Evolutionary conservation across 2,797 vertebrate species (phyloP), one percentile per base, ranked within the genome.

Genomic region (Centroberyx gerrardi): DNA sequence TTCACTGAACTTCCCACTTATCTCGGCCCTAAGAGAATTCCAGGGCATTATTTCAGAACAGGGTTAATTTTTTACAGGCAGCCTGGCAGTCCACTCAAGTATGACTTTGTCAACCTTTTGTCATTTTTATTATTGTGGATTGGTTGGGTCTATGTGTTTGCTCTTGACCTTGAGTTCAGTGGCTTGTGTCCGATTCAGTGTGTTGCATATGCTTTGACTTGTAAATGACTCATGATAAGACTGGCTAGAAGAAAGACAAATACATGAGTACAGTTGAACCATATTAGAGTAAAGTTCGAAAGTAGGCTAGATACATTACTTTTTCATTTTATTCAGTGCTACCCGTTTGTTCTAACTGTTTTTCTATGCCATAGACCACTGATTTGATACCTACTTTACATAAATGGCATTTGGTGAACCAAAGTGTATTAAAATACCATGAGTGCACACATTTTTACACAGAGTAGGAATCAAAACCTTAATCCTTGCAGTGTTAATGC

Each of bases 201-300:
- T n/a, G 68, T 46, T 42, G 18, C 60, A 53, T 74, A 64, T 77
- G 69, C 65, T 87, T 78, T 74, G 66, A 72, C 73, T 76, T 56
- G 63, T 76, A 78, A 78, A 78, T 76, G 53, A 54, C 38, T 60
- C 40, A 36, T 17, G n/a, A 36, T 59, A 54, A 36, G 52, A 44
- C 38, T 8, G 27, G 14, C 27, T 52, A 15, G 8, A 27, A 69
- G 61, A 49, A 58, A 38, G 56, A 72, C 22, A 28, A 73, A 77
- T 28, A 12, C 13, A 59, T 2, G n/a, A 62, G 17, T 22, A n/a
- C 18, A 9, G 2, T 68, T 52, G 44, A 53, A 68, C 27, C 51
- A 44, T 54, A 4, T 53, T 2, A 42, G 13, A 44, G 17, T 42
- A 15, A 67, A 72, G n/a, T 17, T n/a, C 33, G 2, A 46, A 40